Conservation (phyloP, 2,888 invertebrate genomes). For the Dromius quadrimaculatus region DNA sequence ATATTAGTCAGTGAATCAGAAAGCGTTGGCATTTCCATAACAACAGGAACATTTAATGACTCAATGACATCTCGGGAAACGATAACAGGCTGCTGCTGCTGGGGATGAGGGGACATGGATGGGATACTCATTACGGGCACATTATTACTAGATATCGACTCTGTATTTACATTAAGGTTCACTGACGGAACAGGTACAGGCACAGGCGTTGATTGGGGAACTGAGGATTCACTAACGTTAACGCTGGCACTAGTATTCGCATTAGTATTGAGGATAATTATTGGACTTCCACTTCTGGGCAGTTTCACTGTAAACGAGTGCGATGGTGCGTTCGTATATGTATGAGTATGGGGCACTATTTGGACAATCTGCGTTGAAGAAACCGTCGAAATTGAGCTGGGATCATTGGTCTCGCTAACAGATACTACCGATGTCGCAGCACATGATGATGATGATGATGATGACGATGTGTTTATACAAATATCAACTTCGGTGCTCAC, state of each 20-base stretch:
- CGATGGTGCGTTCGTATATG: constrained; percentile 21
- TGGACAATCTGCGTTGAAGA: constrained; percentile 2
- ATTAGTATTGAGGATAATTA: constrained; percentile 18
- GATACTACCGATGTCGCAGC: background rate
- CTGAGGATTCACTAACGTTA: background rate
- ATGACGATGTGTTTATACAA: background rate
- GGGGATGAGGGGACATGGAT: constrained; percentile 59
- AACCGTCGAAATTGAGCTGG: constrained; percentile 6
- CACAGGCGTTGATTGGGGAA: background rate
- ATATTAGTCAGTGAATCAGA: constrained; percentile 59
- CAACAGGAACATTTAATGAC: constrained; percentile 59
- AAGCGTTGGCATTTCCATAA: constrained; percentile 56
- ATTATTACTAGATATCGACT: constrained; percentile 15
- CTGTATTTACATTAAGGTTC: constrained; percentile 43
- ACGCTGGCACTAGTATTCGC: background rate
- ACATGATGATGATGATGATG: background rate
- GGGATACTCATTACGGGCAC: constrained; percentile 53
- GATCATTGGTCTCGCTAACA: background rate
- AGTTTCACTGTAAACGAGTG: constrained; percentile 26
- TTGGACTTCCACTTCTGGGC: constrained; percentile 21
- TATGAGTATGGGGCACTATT: constrained; percentile 10
- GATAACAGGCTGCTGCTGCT: constrained; percentile 59
- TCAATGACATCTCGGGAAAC: constrained; percentile 58
- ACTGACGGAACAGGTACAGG: constrained; percentile 27
- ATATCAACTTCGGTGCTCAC: constrained; percentile 1